Percentiles rank a stretch among this genome's conserved stretches.
phyloP scores from a whole-genome alignment of 2,888 invertebrate genomes.

The Sceliomorpha sp. region DNA sequence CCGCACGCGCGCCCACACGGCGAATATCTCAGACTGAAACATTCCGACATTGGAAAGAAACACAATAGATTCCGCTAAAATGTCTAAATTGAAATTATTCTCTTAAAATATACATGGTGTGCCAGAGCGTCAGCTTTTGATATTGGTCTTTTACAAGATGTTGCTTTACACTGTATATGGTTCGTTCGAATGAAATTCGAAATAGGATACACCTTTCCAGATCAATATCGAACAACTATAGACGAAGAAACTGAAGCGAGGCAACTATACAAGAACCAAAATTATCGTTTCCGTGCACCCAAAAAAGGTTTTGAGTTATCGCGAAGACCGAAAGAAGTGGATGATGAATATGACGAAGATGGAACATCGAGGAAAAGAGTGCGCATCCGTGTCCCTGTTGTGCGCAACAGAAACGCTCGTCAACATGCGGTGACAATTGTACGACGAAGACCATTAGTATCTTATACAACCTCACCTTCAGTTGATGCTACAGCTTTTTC shows the following conservation, averaged over 20 bases:
- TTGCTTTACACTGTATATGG: constrained; percentile 41
- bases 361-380: constrained; percentile 71
- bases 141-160: constrained; percentile 44
- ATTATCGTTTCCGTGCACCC: constrained; percentile 11
- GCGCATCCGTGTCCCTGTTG: constrained; percentile 76
- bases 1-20: constrained; percentile 79
- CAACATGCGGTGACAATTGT: constrained; percentile 76
- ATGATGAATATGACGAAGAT: constrained; percentile 43
- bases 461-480: constrained; percentile 54
- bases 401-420: constrained; percentile 63
- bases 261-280: constrained; percentile 25
- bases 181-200: constrained; percentile 36
- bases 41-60: constrained; percentile 55
- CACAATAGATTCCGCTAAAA: constrained; percentile 33
- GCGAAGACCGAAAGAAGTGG: constrained; percentile 19
- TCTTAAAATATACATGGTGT: constrained; percentile 23
- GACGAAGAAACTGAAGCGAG: constrained; percentile 19
- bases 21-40: constrained; percentile 60
- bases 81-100: constrained; percentile 26
- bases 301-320: constrained; percentile 6
- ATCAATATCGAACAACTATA: constrained; percentile 39
- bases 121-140: constrained; percentile 48
- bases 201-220: constrained; percentile 49
- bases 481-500: constrained; percentile 53
- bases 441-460: constrained; percentile 68